Evolutionary conservation across 2,888 invertebrate genomes (phyloP).

Genomic region (Vesta saturnalis): DNA sequence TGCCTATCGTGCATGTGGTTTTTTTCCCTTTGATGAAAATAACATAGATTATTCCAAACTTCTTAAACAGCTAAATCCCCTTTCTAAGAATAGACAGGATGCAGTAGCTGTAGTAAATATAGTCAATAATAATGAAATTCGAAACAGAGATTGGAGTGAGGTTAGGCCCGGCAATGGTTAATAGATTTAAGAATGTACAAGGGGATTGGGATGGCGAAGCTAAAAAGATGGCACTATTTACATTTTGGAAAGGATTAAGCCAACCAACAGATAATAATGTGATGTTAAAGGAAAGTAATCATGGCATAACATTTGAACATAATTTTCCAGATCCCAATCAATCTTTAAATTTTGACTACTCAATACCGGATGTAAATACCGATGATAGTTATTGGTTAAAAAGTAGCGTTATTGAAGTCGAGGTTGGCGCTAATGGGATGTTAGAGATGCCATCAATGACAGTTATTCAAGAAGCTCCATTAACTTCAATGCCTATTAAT

Average conservation of each 20-base stretch:
- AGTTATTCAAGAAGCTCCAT: too few species aligned
- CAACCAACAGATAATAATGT: not conserved
- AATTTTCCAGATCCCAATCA: too few species aligned
- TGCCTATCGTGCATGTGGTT: not conserved
- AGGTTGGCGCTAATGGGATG: too few species aligned
- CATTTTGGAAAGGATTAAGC: not conserved
- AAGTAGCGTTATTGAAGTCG: too few species aligned
- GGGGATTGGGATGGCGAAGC: not conserved
- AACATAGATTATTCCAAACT: constrained; percentile 1
- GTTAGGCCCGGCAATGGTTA: not conserved
- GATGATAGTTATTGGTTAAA: not conserved
- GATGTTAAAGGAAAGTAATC: too few species aligned
- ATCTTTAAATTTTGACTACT: too few species aligned
- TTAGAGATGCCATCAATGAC: too few species aligned
- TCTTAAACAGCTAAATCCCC: not conserved
- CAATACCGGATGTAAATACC: not conserved
- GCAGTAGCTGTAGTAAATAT: too few species aligned
- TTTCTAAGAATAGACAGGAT: too few species aligned
- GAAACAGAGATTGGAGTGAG: not conserved
- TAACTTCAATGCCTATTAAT: too few species aligned
- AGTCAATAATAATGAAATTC: too few species aligned
- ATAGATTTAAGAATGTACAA: too few species aligned
- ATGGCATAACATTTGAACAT: not conserved
- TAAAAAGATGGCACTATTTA: not conserved
- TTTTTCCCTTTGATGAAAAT: not conserved